Evolutionary conservation across 2,113 vertebrate genomes (phyloP), one percentile per base, ranked within the genome.

Genomic region (Coregonus clupeaformis): DNA sequence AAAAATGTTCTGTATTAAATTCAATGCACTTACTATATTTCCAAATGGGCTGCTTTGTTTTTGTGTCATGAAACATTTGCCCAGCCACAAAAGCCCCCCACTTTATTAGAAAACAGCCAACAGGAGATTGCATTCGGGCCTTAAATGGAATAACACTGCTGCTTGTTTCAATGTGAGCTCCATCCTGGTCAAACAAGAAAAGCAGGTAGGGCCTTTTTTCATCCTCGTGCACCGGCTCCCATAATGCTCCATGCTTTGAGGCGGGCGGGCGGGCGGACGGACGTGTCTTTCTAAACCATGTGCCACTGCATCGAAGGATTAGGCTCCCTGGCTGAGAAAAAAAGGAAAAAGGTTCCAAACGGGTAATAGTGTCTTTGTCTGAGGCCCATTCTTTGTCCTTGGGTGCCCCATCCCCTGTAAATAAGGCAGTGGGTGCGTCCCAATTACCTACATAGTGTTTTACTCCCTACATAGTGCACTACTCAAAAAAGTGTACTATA

Each of bases 291-390:
- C 76, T 63, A 57, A 57, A 20, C 78, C 79, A 71, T 78, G 70
- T 73, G 67, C 77, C 74, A 64, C 68, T 62, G 75, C 71, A 71
- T 66, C 68, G 68, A 75, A 45, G 80, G 80, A 84, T 89, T 87
- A 89, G 71, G 75, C 69, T 69, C 70, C 72, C 87, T 83, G 72
- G 69, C 88, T 84, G 73, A 80, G 77, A 82, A 85, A 81, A 72
- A 80, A 75, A 72, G 13, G 32, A 78, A 75, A 83, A 86, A 79
- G 71, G 83, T 81, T 82, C 73, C 32, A 80, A 87, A 87, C 68
- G 69, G 66, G 80, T 83, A 81, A 84, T 86, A 84, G 87, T 85
- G 87, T 89, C 86, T 93, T 91, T 90, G 86, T 92, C 79, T 86
- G 72, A 80, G 73, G 72, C 78, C 36, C 69, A 67, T 86, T 85